Base-by-base conservation (phyloP, 2,888 invertebrate genomes). In the Ptilodon capucinus region DNA sequence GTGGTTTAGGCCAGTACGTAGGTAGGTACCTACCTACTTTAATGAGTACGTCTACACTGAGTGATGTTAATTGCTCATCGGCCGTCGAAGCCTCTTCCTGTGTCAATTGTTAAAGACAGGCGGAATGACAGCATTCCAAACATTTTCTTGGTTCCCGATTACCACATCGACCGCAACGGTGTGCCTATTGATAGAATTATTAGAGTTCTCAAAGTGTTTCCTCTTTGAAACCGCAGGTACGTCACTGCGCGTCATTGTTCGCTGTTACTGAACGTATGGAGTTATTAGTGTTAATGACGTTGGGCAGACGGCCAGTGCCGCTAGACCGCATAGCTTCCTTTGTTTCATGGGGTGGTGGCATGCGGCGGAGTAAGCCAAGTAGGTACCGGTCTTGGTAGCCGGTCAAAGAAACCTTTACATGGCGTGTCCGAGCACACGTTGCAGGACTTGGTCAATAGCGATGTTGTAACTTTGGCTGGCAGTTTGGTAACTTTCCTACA, bases 181-280 rank as follows among this genome's bases (percentile, higher is more conserved):
- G 76, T 71, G 63, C 74, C 83, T 81, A 84, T 86, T 86, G 85
- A 87, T 87, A 86, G 81, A 87, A 86, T 86, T 82, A 81, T 87
- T 84, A 83, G 75, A 64, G 69, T 63, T 56, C 59, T 64, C 71
- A 74, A 78, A 78, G 69, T 65, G 71, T 70, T 80, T 80, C 80
- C 79, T 82, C 71, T 64, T 54, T 54, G 51, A 69, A 61, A 88
- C 89, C 89, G 74, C 89, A 88, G 74, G 74, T 71, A 75, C 76
- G 72, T 74, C 70, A 72, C 75, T 79, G 60, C 55, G 61, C 67
- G 61, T 74, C 75, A 70, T 70, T 76, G 68, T 65, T 71, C 74
- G 74, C 76, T 75, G 73, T 73, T 64, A 67, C 64, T 36, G 40
- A 42, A 30, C 52, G 74, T 81, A 81, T 83, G 81, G 81, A 84